These are phyloP conservation scores for Bombus sylvicola DNA, from an alignment of 1,140 invertebrate species.

Conservation along the genomic window DNA sequence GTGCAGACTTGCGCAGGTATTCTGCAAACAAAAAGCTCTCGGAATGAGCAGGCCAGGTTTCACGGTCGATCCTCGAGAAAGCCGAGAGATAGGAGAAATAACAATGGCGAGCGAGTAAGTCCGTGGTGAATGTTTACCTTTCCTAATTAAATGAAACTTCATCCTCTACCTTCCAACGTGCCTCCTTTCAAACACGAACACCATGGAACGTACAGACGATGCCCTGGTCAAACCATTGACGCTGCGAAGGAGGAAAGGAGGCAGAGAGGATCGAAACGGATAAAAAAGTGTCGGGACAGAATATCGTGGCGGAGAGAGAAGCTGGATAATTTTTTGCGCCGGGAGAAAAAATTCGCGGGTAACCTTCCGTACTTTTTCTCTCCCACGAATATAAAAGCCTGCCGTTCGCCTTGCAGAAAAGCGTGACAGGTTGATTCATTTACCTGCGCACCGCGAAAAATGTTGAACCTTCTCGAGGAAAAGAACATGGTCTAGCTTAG, in stretches of 20 bases:
- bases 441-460: not conserved
- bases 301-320: not conserved
- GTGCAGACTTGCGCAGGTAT: not conserved
- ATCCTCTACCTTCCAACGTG: not conserved
- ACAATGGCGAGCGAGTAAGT: constrained; percentile 44
- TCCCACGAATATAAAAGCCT: not conserved
- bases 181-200: not conserved
- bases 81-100: constrained; percentile 38
- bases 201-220: not conserved
- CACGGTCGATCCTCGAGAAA: constrained; percentile 36
- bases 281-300: constrained; percentile 3
- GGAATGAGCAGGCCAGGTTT: constrained; percentile 10
- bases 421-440: not conserved
- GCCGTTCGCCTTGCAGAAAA: no score
- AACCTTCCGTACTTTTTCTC: not conserved
- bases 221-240: not conserved
- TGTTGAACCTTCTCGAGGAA: not conserved
- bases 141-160: constrained; percentile 59
- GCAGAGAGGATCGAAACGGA: not conserved
- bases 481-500: not conserved
- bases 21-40: constrained; percentile 34
- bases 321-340: not conserved
- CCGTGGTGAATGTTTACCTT: constrained; percentile 50
- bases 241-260: not conserved
- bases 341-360: not conserved